Evolutionary conservation across 1,140 invertebrate species (phyloP), one percentile per base, ranked within the genome.

Genomic region (Galleria mellonella): DNA sequence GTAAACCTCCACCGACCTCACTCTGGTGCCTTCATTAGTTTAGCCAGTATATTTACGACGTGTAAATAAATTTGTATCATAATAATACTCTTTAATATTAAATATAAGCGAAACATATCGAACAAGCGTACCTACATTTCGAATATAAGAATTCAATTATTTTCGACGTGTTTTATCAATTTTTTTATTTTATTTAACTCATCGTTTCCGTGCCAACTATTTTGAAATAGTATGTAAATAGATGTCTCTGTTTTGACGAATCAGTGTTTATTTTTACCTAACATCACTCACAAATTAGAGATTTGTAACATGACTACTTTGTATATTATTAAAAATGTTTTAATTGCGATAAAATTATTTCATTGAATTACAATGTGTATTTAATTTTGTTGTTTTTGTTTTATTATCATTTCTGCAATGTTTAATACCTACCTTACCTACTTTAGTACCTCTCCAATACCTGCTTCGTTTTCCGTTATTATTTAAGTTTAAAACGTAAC

Each of bases 1-100:
- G 55, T 63, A 59, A 53, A 71, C 68, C 79, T 81, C 81, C 81
- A 82, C 81, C 81, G 77, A 82, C 77, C 81, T 82, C 77, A 79
- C 66, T 65, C 73, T 72, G 81, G 81, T 84, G 81, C 81, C 81
- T 84, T 82, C 72, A 63, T 72, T 75, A 81, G 66, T 67, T 51
- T 70, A 81, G 64, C 67, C 47, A 57, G 60, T 69, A 55, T 42
- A 41, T 33, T 38, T 50, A 67, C 71, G 72, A 72, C 62, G 43
- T 82, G 77, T 83, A 82, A 71, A 82, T 84, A 84, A 55, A 54
- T 51, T 61, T 78, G 72, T 81, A 82, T 70, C 51, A 72, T 72
- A 56, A 55, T 63, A 62, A 71, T 69, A 72, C 60, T 70, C 64
- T 68, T 70, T 64, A 54, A 51, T 32, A 48, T 9, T 55, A 61